A percentile compares a stretch with the other conserved stretches of the same genome.
Evolutionary conservation across 2,113 vertebrate genomes (phyloP).

Genomic region (Oreochromis tanganicae): DNA sequence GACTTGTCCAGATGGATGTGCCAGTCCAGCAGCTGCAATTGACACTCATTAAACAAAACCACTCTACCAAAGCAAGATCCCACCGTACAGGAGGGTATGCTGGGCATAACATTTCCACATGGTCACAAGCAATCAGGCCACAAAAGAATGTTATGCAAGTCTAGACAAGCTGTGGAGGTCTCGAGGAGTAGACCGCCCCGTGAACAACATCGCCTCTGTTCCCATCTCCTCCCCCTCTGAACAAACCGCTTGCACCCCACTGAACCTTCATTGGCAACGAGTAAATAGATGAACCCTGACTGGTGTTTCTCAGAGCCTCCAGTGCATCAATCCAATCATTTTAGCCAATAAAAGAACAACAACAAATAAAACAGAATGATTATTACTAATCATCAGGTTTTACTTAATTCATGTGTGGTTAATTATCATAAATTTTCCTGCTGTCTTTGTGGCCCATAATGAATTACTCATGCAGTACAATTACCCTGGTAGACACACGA

Average conservation of each 20-base stretch:
- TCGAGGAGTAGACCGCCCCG: not conserved
- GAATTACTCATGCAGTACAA: conserved; percentile 17
- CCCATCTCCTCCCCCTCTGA: conserved; percentile 8
- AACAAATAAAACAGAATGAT: not conserved
- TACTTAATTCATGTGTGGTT: not conserved
- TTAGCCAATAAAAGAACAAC: not conserved
- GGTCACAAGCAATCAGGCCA: conserved; percentile 18
- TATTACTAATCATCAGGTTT: not conserved
- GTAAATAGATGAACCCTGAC: not conserved
- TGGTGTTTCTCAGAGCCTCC: not conserved
- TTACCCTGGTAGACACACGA: conserved; percentile 84
- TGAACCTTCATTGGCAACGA: conserved; percentile 32
- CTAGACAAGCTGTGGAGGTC: conserved; percentile 1
- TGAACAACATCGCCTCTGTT: conserved; percentile 60
- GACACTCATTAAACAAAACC: conserved; percentile 3
- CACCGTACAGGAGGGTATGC: not conserved
- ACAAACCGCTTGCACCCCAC: conserved; percentile 14
- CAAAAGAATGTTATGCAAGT: not conserved
- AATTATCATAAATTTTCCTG: not conserved
- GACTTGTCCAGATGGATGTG: conserved; percentile 91
- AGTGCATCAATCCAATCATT: not conserved
- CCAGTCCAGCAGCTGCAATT: conserved; percentile 89
- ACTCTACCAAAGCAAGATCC: not conserved
- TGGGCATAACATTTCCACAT: conserved; percentile 21
- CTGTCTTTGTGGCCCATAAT: not conserved